Evolutionary conservation across 2,888 invertebrate genomes (phyloP).

Genomic region (Apamea epomidion): DNA sequence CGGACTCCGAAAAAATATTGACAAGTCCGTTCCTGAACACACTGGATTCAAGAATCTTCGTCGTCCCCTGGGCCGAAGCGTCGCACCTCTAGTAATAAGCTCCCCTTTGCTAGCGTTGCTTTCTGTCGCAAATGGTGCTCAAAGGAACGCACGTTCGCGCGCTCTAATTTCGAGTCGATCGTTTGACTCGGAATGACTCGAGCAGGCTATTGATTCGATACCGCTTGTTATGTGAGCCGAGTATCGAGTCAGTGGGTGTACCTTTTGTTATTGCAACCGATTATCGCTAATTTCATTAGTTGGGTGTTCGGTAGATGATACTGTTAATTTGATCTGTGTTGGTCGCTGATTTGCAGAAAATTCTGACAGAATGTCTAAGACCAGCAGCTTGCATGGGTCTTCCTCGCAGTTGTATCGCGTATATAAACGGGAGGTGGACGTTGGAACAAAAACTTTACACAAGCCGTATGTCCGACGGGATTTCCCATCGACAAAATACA

Average conservation of each 20-base stretch:
- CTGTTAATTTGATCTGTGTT: background rate
- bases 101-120: constrained; percentile 83
- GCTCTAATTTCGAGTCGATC: constrained; percentile 84
- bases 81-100: constrained; percentile 69
- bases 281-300: constrained; percentile 26
- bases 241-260: constrained; percentile 32
- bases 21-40: background rate
- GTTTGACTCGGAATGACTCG: constrained; percentile 71
- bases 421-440: background rate
- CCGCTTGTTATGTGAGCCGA: constrained; percentile 66
- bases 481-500: background rate
- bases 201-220: constrained; percentile 69
- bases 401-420: background rate
- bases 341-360: constrained; percentile 7
- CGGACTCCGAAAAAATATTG: background rate
- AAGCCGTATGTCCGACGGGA: background rate
- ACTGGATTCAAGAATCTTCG: constrained; percentile 30
- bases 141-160: constrained; percentile 85
- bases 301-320: constrained; percentile 20
- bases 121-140: constrained; percentile 81
- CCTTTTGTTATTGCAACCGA: constrained; percentile 54
- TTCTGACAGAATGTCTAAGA: background rate
- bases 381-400: background rate
- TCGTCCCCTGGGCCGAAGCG: constrained; percentile 41
- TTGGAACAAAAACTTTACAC: background rate